phyloP scores from a whole-genome alignment of 2,113 vertebrate species.

The Poeciliopsis turrubarensis region DNA sequence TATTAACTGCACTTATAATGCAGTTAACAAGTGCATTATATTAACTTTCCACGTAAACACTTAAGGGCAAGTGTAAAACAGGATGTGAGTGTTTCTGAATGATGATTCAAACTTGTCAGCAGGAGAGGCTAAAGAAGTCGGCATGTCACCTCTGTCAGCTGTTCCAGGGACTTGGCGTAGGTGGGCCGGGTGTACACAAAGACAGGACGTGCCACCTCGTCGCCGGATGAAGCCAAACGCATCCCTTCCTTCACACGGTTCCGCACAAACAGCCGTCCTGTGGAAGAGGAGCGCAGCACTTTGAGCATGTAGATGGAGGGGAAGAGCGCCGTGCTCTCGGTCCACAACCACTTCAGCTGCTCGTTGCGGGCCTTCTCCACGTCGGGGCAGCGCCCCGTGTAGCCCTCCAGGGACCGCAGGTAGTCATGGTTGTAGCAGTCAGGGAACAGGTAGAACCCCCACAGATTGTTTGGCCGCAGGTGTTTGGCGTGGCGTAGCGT shows the following conservation, averaged over 20 bases:
- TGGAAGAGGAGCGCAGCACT: conserved; percentile 81
- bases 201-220: conserved; percentile 85
- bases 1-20: too few species aligned
- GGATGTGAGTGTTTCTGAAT: conserved; percentile 1
- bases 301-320: conserved; percentile 91
- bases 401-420: conserved; percentile 85
- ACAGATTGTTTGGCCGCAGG: conserved; percentile 88
- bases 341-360: conserved; percentile 92
- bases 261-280: conserved; percentile 90
- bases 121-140: background rate
- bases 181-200: conserved; percentile 92
- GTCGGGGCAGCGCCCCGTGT: conserved; percentile 92
- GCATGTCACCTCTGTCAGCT: conserved; percentile 88
- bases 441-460: conserved; percentile 97
- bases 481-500: conserved; percentile 86
- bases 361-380: conserved; percentile 90
- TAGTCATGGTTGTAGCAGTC: conserved; percentile 99
- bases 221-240: conserved; percentile 85
- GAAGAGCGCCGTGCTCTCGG: conserved; percentile 90
- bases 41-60: background rate
- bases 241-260: conserved; percentile 91
- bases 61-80: background rate
- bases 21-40: background rate
- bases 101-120: background rate
- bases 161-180: conserved; percentile 81